phyloP scores from a whole-genome alignment of 2,888 invertebrate genomes.

The Odontomyia ornata region DNA sequence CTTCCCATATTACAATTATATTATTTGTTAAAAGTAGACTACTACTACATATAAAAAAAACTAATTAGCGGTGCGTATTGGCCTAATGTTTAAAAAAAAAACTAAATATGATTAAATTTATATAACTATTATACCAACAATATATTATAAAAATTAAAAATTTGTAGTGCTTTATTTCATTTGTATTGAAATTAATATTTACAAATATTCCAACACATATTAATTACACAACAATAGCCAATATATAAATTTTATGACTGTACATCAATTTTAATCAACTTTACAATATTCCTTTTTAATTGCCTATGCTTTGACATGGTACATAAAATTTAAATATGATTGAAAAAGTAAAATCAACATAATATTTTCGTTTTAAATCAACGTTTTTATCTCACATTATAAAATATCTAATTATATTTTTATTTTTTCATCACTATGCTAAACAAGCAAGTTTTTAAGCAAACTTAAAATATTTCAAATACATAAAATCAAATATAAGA shows the following conservation, averaged over 20 bases:
- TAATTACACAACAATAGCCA: too few relatives aligned
- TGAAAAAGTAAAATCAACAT: background rate
- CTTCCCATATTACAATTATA: too few relatives aligned
- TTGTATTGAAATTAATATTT: background rate
- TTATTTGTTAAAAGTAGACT: too few relatives aligned
- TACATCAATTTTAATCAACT: background rate
- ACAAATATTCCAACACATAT: background rate
- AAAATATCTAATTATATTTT: background rate
- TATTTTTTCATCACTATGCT: too few relatives aligned
- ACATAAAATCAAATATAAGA: background rate
- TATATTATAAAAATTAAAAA: background rate
- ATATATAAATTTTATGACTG: background rate
- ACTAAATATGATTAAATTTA: background rate
- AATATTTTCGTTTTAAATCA: background rate
- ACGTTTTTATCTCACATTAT: background rate
- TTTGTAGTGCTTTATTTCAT: background rate
- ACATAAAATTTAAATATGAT: background rate
- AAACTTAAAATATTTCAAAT: background rate
- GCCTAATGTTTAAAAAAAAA: background rate
- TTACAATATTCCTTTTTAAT: background rate
- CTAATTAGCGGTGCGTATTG: constrained; percentile 4
- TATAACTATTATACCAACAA: background rate
- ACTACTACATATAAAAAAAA: background rate
- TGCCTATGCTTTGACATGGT: background rate
- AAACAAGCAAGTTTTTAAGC: too few relatives aligned